Conservation (phyloP, 2,113 vertebrate species). For the Gila orcuttii region DNA sequence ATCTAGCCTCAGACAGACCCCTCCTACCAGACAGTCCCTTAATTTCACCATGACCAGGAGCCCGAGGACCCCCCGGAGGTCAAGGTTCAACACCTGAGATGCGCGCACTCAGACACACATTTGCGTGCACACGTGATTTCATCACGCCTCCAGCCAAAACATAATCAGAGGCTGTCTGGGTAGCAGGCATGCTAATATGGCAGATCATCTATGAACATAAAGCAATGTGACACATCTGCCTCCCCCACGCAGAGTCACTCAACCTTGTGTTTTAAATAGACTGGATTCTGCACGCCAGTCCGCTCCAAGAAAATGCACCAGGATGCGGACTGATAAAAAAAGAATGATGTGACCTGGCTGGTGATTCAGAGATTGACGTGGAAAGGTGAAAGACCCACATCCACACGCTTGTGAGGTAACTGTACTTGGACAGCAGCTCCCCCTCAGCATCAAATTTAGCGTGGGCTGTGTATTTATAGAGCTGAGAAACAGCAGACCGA, state of each 20-base stretch:
- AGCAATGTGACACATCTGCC: slow-evolving; percentile 42
- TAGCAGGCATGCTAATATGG: slow-evolving; percentile 46
- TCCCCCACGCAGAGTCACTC: slow-evolving; percentile 22
- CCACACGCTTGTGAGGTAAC: slow-evolving; percentile 32
- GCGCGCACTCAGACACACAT: slow-evolving; percentile 5
- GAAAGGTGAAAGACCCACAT: not conserved
- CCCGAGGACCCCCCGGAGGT: slow-evolving; percentile 28
- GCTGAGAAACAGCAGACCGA: slow-evolving; percentile 45
- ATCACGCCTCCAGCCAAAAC: slow-evolving; percentile 36
- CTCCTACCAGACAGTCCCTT: slow-evolving; percentile 32
- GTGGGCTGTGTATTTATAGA: slow-evolving; percentile 59
- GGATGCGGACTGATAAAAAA: slow-evolving; percentile 35
- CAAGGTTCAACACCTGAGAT: slow-evolving; percentile 58
- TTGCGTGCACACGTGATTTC: slow-evolving; percentile 1
- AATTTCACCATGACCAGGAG: slow-evolving; percentile 17
- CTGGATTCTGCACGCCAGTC: not conserved
- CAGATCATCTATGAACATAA: slow-evolving; percentile 48
- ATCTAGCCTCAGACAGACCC: slow-evolving; percentile 42
- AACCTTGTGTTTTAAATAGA: slow-evolving; percentile 29
- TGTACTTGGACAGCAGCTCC: slow-evolving; percentile 47
- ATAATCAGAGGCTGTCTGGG: slow-evolving; percentile 45
- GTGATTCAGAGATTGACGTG: slow-evolving; percentile 53
- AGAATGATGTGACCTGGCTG: slow-evolving; percentile 41
- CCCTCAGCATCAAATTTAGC: slow-evolving; percentile 53
- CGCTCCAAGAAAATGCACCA: slow-evolving; percentile 33